Percentiles rank a stretch among this genome's conserved stretches.
Conservation (phyloP, 2,797 vertebrate genomes). For the Neosilurus hyrtlii region DNA sequence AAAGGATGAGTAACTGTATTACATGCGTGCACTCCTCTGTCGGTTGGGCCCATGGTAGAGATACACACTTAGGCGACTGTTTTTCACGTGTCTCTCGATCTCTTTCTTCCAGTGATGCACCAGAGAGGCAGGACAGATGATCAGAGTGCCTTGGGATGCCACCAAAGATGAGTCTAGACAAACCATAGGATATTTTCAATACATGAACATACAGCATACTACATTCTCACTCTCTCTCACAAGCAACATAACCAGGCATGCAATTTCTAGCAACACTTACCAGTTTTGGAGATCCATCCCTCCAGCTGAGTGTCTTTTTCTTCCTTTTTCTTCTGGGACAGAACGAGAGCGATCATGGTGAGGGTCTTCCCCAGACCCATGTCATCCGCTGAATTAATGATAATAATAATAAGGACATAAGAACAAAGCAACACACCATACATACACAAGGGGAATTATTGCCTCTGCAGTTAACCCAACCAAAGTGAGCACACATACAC, state of each 20-base stretch:
- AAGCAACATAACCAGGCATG: background rate
- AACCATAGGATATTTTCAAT: background rate
- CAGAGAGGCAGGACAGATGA: conserved; percentile 93
- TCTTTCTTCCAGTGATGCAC: conserved; percentile 96
- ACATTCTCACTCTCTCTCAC: too few species aligned
- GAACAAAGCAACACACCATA: background rate
- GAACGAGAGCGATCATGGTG: conserved; percentile 88
- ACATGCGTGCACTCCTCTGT: conserved; percentile 68
- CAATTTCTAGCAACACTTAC: conserved; percentile 53
- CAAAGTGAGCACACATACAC: background rate
- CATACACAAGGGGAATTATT: background rate
- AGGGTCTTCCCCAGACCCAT: conserved; percentile 98
- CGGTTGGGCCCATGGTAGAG: conserved; percentile 89
- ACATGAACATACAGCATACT: background rate
- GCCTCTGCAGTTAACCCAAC: too few species aligned
- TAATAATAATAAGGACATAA: background rate
- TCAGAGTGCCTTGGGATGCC: conserved; percentile 78
- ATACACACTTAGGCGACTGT: conserved; percentile 74
- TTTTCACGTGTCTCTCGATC: conserved; percentile 77
- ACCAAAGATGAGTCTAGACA: conserved; percentile 72
- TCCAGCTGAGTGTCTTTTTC: conserved; percentile 65
- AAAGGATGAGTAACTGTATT: conserved; percentile 8
- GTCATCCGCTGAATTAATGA: conserved; percentile 82
- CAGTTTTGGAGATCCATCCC: conserved; percentile 82
- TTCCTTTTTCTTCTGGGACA: conserved; percentile 77